Conservation (phyloP, 2,797 vertebrate species). For the Rhodeus uyekii region DNA sequence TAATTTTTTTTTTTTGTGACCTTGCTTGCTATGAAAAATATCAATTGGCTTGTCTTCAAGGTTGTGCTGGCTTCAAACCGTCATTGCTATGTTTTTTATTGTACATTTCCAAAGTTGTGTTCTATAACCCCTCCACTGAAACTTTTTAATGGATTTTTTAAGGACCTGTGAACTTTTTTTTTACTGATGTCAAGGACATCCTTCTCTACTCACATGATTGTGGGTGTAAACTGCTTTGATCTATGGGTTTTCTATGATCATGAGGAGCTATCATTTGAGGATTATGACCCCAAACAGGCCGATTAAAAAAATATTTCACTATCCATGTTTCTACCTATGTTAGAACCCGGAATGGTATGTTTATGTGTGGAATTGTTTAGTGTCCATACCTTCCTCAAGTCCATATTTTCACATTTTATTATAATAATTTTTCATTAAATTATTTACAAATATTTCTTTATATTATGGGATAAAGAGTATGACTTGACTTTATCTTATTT, state of each 20-base stretch:
- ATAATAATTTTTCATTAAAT: not conserved
- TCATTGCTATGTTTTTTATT: not conserved
- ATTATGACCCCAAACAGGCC: not conserved
- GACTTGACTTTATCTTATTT: not conserved
- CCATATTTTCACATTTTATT: not conserved
- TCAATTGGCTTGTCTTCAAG: not conserved
- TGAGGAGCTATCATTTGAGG: not conserved
- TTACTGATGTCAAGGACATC: not conserved
- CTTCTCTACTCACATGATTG: not conserved
- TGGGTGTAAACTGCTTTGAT: not conserved
- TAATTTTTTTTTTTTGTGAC: too few relatives aligned
- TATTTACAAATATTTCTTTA: not conserved
- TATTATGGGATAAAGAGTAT: not conserved
- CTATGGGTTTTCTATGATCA: constrained; percentile 10
- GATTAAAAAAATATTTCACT: not conserved
- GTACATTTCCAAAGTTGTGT: not conserved
- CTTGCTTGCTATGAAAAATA: not conserved
- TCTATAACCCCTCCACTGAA: not conserved
- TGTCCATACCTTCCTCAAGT: not conserved
- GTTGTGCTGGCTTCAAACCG: not conserved
- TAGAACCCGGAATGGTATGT: not conserved
- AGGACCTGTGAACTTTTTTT: not conserved
- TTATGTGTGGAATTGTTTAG: not conserved
- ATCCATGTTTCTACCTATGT: not conserved
- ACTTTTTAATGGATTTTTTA: not conserved